Base-by-base conservation (phyloP, 1,140 invertebrate species). In the Brachionus asplanchnoidis region DNA sequence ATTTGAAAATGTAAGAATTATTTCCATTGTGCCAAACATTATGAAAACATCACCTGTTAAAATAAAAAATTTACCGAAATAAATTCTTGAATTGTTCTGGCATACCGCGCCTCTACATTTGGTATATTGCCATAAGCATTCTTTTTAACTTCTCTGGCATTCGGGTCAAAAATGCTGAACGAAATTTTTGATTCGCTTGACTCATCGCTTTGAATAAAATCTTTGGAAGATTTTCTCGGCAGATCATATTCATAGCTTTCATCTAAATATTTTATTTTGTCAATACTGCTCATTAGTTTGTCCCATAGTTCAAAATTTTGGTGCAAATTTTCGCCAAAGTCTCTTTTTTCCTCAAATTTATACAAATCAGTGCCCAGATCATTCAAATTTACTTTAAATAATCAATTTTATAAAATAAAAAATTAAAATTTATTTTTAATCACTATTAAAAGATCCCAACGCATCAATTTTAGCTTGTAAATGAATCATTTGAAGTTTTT, bases 221-320 rank as follows among this genome's bases (percentile, higher is more conserved):
- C 73, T 50, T 82, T 68, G 53, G 79, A 82, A 28, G 65, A 32
- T 26, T 82, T 82, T 11, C 79, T 11, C n/a, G 20, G 20, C n/a
- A 46, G 20, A 42, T 82, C 79, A 14, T 23, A 44, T n/a, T 82
- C 79, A 44, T 82, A 82, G 32, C 79, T 82, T 65, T 60, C 53
- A 36, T 82, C 79, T 9, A 32, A 82, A 68, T 65, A 82, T 12
- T 65, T 17, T 32, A 82, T 82, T 9, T 82, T 56, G 32, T 82
- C 79, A 12, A 82, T 65, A 17, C 79, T 82, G 32, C 60, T 82
- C 79, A 82, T 82, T 42, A 82, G 26, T 32, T 42, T 42, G 42
- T 82, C 79, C 79, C 79, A 82, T 23, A 82, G 53, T 42, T 82
- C 79, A 65, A 82, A 65, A 82, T 82, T 82, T 68, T 82, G 79